Percentiles rank a stretch among this genome's conserved stretches.
Conservation (phyloP, 2,797 vertebrate genomes). For the Pteronotus mesoamericanus region DNA sequence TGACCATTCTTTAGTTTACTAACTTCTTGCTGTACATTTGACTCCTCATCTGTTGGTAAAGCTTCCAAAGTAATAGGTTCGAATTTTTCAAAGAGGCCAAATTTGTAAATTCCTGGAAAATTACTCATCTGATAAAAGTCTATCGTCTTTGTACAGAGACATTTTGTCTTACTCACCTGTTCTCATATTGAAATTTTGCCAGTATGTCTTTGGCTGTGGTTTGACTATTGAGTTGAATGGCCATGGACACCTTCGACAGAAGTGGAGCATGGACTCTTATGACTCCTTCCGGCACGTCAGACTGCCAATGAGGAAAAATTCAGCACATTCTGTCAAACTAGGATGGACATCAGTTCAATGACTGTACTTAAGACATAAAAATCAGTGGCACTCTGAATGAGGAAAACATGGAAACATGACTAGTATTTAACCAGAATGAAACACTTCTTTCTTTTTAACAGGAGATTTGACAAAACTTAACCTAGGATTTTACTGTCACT, state of each 20-base stretch:
- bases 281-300: slow-evolving; percentile 92
- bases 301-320: slow-evolving; percentile 80
- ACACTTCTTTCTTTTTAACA: background rate
- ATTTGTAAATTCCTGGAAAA: background rate
- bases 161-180: slow-evolving; percentile 82
- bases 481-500: background rate
- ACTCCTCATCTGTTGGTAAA: background rate
- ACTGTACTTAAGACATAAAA: background rate
- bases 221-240: slow-evolving; percentile 90
- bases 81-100: background rate
- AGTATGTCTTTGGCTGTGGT: slow-evolving; percentile 91
- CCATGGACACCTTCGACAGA: slow-evolving; percentile 95
- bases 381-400: background rate
- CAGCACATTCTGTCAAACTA: slow-evolving; percentile 60
- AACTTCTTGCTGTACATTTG: background rate
- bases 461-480: background rate
- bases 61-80: background rate
- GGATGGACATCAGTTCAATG: background rate
- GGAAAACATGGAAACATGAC: background rate
- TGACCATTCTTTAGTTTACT: background rate
- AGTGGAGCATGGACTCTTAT: slow-evolving; percentile 94
- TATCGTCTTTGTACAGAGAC: background rate
- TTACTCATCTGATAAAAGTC: background rate
- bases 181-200: slow-evolving; percentile 90
- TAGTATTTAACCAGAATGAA: background rate